These are phyloP conservation scores for Psilopsiagon aymara DNA, from an alignment of 2,113 vertebrate species.

Conservation along the genomic window DNA sequence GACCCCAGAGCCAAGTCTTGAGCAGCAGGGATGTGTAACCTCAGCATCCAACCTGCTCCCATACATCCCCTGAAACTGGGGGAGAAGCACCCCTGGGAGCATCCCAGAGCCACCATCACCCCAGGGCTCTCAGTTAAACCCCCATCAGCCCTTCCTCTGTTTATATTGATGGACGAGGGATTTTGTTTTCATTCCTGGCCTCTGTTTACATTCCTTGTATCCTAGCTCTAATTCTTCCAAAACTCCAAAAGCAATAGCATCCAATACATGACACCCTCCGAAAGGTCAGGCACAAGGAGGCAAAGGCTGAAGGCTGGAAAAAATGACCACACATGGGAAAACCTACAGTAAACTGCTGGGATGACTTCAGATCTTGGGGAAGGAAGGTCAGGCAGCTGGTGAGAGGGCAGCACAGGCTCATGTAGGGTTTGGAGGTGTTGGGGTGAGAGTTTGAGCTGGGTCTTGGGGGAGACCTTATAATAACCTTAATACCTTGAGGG, in stretches of 20 bases:
- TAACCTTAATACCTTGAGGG: not conserved
- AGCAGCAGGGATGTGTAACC: accelerated
- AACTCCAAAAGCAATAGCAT: not conserved
- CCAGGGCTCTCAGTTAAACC: not conserved
- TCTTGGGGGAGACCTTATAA: not conserved
- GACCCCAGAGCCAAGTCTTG: not conserved
- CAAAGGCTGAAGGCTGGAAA: not conserved
- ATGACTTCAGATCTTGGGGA: not conserved
- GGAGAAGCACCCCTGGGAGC: not conserved
- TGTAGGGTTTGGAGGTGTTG: accelerated
- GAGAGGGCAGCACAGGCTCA: accelerated
- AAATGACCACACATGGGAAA: not conserved
- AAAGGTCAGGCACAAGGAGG: not conserved
- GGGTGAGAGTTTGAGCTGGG: not conserved
- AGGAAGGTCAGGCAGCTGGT: accelerated
- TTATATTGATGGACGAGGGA: not conserved
- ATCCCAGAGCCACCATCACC: not conserved
- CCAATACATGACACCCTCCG: not conserved
- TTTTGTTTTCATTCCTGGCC: slow-evolving; percentile 35
- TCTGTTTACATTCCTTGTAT: slow-evolving; percentile 62
- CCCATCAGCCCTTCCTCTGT: accelerated
- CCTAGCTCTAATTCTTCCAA: not conserved
- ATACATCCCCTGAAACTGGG: not conserved
- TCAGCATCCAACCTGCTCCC: not conserved
- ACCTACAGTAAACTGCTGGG: not conserved